phyloP scores from a whole-genome alignment of 2,113 vertebrate species.

The Pseudopipra pipra region DNA sequence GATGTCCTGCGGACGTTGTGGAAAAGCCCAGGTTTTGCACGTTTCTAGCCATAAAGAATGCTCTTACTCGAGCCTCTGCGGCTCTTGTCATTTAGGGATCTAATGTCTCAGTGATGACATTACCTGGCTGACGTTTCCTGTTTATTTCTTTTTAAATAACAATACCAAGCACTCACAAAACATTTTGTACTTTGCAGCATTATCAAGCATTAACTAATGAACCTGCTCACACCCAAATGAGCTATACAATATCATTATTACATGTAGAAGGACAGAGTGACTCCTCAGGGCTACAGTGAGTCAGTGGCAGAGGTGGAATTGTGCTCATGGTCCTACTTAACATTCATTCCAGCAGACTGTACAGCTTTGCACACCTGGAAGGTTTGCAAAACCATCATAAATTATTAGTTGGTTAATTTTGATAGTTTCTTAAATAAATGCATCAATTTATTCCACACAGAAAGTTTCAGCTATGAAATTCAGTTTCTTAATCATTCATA shows the following conservation, averaged over 20 bases:
- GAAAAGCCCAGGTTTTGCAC: neutral
- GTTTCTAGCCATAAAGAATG: neutral
- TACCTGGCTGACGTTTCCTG: constrained; percentile 38
- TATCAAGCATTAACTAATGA: constrained; percentile 50
- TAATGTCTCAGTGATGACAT: constrained; percentile 13
- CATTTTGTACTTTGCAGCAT: constrained; percentile 39
- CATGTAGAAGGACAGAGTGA: neutral
- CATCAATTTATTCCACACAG: neutral
- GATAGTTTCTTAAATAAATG: neutral
- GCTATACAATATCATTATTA: neutral
- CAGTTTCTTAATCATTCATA: neutral
- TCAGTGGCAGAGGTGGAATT: neutral
- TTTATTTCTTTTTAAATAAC: constrained; percentile 54
- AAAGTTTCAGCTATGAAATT: neutral
- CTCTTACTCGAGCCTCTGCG: neutral
- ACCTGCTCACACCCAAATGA: constrained; percentile 42
- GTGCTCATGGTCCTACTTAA: neutral
- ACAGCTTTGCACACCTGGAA: neutral
- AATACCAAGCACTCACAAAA: constrained; percentile 4
- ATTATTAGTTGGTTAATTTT: neutral
- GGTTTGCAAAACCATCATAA: neutral
- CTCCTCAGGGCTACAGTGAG: constrained; percentile 30
- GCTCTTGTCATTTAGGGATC: neutral
- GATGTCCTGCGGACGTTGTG: neutral
- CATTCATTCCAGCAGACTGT: neutral